Base-by-base conservation (phyloP, 2,797 vertebrate genomes). In the Propithecus perrieri region DNA sequence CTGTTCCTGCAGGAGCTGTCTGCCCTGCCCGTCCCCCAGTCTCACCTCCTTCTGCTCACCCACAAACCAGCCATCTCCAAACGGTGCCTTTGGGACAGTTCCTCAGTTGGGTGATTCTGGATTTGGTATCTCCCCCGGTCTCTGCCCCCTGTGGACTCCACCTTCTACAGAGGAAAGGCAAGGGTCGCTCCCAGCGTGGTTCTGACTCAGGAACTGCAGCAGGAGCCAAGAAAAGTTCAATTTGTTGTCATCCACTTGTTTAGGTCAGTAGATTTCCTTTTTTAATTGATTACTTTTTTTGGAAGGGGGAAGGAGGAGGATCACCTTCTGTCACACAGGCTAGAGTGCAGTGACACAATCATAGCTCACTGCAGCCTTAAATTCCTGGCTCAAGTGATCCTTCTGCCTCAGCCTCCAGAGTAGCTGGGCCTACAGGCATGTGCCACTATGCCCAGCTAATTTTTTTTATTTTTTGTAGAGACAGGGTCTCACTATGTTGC, bases 181-280 rank as follows among this genome's bases (percentile, higher is more conserved):
- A 89, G 71, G 33, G 4, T 2, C 7, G 74, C 50, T 46, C 65
- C 69, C 67, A 38, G 4, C 0, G 0, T 4, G 0, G 41, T 28
- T 65, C 28, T 74, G 33, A 61, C 12, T 8, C 24, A 50, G 33
- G 5, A 4, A 26, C 35, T 22, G 14, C 24, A 9, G 10, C 11
- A 2, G 2, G 15, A 14, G 14, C n/a, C 63, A 69, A 59, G 28
- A 63, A 59, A 71, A 38, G 17, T 43, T 1, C 7, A 20, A 30
- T 30, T 61, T 41, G 15, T 53, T 61, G 8, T 48, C 7, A 35
- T 35, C 53, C 13, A 35, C 5, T 94, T 69, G 26, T 3, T 46
- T 61, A 74, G 4, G 41, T 38, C 30, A 65, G 20, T 22, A 55
- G 22, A 22, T 63, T n/a, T 61, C 9, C 15, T 63, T 46, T 63